phyloP scores from a whole-genome alignment of 2,888 invertebrate genomes.

The Ypsolopha scabrella region DNA sequence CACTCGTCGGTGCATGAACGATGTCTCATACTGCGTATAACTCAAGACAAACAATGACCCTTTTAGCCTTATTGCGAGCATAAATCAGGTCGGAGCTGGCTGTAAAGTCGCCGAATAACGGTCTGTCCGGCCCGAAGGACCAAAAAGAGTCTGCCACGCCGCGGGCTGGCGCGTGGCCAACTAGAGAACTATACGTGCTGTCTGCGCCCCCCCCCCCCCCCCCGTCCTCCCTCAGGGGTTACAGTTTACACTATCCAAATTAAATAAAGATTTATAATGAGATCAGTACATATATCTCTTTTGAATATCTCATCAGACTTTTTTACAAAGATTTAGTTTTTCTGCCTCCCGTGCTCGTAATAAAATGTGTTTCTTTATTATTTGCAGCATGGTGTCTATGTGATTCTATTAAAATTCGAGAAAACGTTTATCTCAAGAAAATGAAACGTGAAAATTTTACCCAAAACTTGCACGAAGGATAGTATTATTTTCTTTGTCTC shows the following conservation, averaged over 20 bases:
- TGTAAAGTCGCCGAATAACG: conserved; percentile 16
- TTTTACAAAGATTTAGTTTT: background rate
- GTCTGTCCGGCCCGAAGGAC: conserved; percentile 13
- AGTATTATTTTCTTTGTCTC: too few relatives aligned
- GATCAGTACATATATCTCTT: too few relatives aligned
- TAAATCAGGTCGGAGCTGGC: conserved; percentile 16
- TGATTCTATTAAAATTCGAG: too few relatives aligned
- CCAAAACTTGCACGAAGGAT: too few relatives aligned
- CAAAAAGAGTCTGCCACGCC: conserved; percentile 10
- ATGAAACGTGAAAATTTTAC: too few relatives aligned
- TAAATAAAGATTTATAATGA: background rate
- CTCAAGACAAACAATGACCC: conserved; percentile 6
- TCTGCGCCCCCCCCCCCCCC: background rate
- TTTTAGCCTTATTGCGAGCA: conserved; percentile 10
- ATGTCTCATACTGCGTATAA: background rate
- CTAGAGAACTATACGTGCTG: background rate
- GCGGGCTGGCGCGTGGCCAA: conserved; percentile 11
- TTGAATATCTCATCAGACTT: too few relatives aligned
- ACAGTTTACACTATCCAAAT: background rate
- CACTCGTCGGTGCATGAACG: background rate
- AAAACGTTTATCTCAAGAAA: too few relatives aligned
- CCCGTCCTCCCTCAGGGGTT: background rate
- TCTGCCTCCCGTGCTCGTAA: too few relatives aligned
- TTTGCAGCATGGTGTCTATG: too few relatives aligned
- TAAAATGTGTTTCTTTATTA: too few relatives aligned